phyloP scores from a whole-genome alignment of 1,140 invertebrate species.

The Stenopsyche tienmushanensis region DNA sequence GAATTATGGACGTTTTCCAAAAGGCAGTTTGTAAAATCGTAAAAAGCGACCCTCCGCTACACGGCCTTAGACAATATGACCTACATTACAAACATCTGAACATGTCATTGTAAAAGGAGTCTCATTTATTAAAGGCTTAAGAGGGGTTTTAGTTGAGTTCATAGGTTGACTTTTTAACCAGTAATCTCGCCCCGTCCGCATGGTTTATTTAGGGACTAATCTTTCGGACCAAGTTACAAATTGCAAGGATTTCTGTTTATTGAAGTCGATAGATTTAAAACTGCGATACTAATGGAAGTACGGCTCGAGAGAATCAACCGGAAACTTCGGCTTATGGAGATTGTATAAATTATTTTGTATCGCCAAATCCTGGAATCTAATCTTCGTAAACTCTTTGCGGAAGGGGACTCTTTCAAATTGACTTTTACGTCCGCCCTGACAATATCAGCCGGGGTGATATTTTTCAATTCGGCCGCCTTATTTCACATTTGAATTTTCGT shows the following conservation, averaged over 20 bases:
- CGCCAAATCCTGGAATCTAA: neutral
- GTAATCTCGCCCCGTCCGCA: conserved; percentile 26
- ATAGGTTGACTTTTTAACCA: conserved; percentile 35
- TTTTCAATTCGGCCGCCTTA: no score
- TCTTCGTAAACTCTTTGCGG: neutral
- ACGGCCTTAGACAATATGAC: conserved; percentile 23
- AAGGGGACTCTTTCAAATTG: conserved; percentile 2
- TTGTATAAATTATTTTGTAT: neutral
- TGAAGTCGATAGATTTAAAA: conserved; percentile 14
- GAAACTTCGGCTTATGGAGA: neutral
- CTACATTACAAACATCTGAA: conserved; percentile 26
- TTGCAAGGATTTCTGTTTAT: conserved; percentile 18
- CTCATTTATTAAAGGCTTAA: conserved; percentile 35
- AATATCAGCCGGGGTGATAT: no score
- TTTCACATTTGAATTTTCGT: no score
- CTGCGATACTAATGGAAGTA: conserved; percentile 3
- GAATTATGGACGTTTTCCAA: neutral
- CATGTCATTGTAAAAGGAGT: conserved; percentile 31
- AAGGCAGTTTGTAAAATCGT: neutral
- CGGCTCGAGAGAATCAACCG: neutral
- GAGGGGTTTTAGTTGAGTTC: conserved; percentile 26
- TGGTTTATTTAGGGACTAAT: conserved; percentile 27
- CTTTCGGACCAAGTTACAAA: conserved; percentile 16
- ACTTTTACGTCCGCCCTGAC: conserved; percentile 8
- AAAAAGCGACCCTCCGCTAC: no score